These are phyloP conservation scores for Drepana falcataria DNA, from an alignment of 2,888 invertebrate species.

Conservation along the genomic window DNA sequence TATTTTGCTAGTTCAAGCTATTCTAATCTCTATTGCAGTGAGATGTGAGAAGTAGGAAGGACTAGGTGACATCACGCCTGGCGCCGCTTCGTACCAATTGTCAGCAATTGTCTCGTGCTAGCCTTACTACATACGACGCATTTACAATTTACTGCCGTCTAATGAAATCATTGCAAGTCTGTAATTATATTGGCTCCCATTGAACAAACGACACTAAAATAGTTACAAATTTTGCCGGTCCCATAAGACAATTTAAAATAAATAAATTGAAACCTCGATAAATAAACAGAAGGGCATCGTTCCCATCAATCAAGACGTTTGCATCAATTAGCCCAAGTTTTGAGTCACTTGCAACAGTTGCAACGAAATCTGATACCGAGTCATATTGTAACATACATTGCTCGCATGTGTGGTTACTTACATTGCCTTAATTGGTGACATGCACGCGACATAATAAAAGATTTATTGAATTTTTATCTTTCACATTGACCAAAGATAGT, in stretches of 20 bases:
- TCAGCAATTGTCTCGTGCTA: conserved; percentile 64
- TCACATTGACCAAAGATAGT: background rate
- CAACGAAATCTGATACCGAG: conserved; percentile 57
- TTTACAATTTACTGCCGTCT: conserved; percentile 42
- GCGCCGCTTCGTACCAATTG: conserved; percentile 71
- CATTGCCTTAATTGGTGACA: conserved; percentile 43
- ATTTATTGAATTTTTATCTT: conserved; percentile 21
- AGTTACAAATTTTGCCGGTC: conserved; percentile 15
- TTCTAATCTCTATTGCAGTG: background rate
- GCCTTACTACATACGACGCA: conserved; percentile 28
- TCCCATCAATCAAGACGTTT: conserved; percentile 59
- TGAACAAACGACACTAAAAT: conserved; percentile 33
- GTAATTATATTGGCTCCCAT: conserved; percentile 51
- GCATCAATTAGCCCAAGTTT: conserved; percentile 59
- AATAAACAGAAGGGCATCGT: conserved; percentile 51
- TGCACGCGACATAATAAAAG: conserved; percentile 32
- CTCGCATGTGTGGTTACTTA: conserved; percentile 20
- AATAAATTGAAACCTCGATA: conserved; percentile 1
- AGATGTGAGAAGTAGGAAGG: conserved; percentile 19
- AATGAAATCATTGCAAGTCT: conserved; percentile 61
- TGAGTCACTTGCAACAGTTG: conserved; percentile 39
- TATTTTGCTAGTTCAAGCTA: background rate
- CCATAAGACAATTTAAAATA: conserved; percentile 16
- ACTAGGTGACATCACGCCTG: conserved; percentile 64
- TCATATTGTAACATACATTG: conserved; percentile 27